These are phyloP conservation scores for Actinia tenebrosa DNA, from an alignment of 64 coral and sea anemone genomes.

Conservation along the genomic window DNA sequence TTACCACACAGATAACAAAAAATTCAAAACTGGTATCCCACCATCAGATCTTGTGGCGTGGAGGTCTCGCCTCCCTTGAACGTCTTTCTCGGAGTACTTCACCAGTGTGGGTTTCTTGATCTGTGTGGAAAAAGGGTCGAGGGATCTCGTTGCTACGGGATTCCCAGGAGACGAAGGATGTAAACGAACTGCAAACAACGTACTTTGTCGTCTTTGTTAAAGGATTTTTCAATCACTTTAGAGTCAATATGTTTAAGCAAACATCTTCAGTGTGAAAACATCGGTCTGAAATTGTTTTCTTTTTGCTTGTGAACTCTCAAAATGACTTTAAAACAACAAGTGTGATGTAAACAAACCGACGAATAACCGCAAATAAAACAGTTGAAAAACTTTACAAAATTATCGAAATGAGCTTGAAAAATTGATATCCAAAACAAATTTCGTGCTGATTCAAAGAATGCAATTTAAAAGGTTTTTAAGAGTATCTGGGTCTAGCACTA, in stretches of 20 bases:
- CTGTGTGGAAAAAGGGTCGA: neutral
- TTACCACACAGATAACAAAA: constrained; percentile 90
- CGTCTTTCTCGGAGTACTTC: neutral
- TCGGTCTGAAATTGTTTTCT: neutral
- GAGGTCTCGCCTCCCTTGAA: constrained; percentile 68
- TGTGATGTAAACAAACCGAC: neutral
- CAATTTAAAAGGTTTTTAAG: no score
- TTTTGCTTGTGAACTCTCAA: neutral
- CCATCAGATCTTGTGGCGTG: constrained; percentile 92
- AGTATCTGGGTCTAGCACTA: no score
- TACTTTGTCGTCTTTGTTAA: neutral
- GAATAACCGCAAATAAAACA: constrained; percentile 5
- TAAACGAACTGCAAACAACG: constrained; percentile 5
- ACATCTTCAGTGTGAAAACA: neutral
- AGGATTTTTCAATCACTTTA: neutral
- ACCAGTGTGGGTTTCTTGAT: neutral
- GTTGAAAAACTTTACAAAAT: no score
- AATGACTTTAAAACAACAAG: neutral
- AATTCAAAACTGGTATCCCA: constrained; percentile 91
- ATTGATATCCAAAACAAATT: no score
- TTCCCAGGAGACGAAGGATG: neutral
- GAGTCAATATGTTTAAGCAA: neutral
- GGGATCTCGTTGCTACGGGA: constrained; percentile 2
- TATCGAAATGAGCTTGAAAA: no score
- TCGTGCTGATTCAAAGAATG: no score